phyloP scores from a whole-genome alignment of 2,797 vertebrate species.

The Hyperoplus lanceolatus region DNA sequence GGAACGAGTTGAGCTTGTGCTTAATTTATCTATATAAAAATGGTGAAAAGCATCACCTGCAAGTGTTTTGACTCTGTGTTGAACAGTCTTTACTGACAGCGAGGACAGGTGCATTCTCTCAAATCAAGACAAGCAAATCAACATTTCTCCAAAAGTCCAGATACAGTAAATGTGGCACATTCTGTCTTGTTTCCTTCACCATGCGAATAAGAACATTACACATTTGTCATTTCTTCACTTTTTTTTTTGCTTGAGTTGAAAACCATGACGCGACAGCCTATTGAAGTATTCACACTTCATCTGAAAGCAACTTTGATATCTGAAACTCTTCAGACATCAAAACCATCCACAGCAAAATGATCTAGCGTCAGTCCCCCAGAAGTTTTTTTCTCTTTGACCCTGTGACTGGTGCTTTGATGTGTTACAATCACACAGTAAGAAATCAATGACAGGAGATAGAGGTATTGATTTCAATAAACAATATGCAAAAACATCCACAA shows the following conservation, averaged over 20 bases:
- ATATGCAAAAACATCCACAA: not conserved
- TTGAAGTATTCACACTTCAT: not conserved
- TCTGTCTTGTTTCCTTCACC: not conserved
- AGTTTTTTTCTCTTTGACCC: not conserved
- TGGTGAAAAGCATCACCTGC: not conserved
- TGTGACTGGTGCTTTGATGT: conserved; percentile 21
- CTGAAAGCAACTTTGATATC: not conserved
- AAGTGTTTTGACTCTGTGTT: not conserved
- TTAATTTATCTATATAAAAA: not conserved
- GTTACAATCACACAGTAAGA: conserved; percentile 19
- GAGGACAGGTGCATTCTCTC: conserved; percentile 2
- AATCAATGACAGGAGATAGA: not conserved
- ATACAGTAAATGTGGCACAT: not conserved
- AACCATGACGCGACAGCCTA: not conserved
- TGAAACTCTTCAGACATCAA: not conserved
- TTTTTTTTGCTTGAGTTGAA: not conserved
- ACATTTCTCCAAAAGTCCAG: not conserved
- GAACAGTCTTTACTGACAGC: conserved; percentile 15
- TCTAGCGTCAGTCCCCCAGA: not conserved
- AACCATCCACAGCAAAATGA: conserved; percentile 10
- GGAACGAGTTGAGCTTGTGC: not conserved
- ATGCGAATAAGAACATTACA: not conserved
- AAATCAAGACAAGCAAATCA: conserved; percentile 13
- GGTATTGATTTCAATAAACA: conserved; percentile 15
- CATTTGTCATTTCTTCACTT: conserved; percentile 12